Percentiles rank a stretch among this genome's conserved stretches.
Evolutionary conservation across 2,888 invertebrate species (phyloP).

Genomic region (Cephus sareptanus): DNA sequence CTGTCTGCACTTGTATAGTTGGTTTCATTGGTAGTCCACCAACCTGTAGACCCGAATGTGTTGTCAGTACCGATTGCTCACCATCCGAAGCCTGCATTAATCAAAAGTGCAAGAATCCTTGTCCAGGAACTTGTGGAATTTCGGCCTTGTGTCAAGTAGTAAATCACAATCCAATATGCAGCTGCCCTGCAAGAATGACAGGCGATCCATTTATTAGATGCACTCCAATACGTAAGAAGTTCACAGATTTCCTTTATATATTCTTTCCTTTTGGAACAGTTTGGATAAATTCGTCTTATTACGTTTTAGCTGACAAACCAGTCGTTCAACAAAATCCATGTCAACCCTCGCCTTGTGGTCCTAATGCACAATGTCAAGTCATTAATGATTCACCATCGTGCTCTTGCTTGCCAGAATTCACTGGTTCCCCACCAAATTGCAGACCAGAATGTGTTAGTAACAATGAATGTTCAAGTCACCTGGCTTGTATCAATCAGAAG

Average conservation of each 20-base stretch:
- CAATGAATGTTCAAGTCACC: constrained; percentile 59
- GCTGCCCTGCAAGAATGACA: constrained; percentile 73
- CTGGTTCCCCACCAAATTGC: constrained; percentile 78
- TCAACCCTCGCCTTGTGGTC: constrained; percentile 80
- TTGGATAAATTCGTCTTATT: constrained; percentile 10
- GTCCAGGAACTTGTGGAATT: constrained; percentile 80
- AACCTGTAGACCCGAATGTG: constrained; percentile 79
- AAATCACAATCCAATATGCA: constrained; percentile 82
- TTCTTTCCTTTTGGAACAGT: constrained; percentile 4
- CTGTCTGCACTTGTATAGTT: constrained; percentile 78
- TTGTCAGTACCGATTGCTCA: constrained; percentile 79
- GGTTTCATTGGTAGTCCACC: constrained; percentile 79
- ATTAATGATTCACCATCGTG: constrained; percentile 74
- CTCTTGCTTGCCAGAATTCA: constrained; percentile 74
- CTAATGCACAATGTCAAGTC: constrained; percentile 76
- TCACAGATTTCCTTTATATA: constrained; percentile 1
- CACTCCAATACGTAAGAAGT: constrained; percentile 70
- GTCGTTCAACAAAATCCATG: constrained; percentile 72
- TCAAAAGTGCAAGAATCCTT: constrained; percentile 82
- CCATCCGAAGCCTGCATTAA: constrained; percentile 79
- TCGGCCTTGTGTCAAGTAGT: constrained; percentile 77
- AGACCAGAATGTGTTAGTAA: constrained; percentile 75
- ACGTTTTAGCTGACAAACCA: constrained; percentile 24
- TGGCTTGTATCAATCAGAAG: constrained; percentile 61
- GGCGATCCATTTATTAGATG: constrained; percentile 81